phyloP scores from a whole-genome alignment of 2,888 invertebrate genomes.

The Ochlodes sylvanus region DNA sequence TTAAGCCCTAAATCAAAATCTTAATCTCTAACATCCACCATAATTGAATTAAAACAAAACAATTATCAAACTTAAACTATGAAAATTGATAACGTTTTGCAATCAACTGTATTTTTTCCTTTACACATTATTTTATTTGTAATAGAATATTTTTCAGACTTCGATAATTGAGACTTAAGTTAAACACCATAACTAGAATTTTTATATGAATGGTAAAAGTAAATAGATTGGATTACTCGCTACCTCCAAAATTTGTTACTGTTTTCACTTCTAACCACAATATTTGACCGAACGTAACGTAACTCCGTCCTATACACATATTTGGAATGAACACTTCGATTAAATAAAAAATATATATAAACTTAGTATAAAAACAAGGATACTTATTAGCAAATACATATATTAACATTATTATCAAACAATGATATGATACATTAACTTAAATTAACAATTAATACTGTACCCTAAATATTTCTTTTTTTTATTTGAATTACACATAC shows the following conservation, averaged over 20 bases:
- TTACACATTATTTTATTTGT: background rate
- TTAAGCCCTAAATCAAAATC: background rate
- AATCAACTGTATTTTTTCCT: background rate
- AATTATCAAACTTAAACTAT: background rate
- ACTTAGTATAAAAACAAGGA: constrained; percentile 10
- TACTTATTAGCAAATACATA: constrained; percentile 3
- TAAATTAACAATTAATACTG: constrained; percentile 8
- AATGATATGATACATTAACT: constrained; percentile 12
- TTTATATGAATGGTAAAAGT: no score
- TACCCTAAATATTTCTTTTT: background rate
- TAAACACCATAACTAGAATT: background rate
- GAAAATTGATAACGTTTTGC: background rate
- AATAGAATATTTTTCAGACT: background rate
- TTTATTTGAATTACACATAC: background rate
- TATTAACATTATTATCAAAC: constrained; percentile 14
- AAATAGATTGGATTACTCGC: background rate
- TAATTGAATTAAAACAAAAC: constrained; percentile 3
- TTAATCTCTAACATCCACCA: constrained; percentile 2
- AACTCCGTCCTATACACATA: background rate
- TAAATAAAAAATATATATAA: background rate
- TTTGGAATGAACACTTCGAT: constrained; percentile 11
- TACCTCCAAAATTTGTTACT: background rate
- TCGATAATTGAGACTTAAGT: background rate
- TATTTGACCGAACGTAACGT: background rate
- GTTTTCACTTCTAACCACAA: background rate